These are phyloP conservation scores for Premnoplex brunnescens DNA, from an alignment of 2,797 vertebrate species.

Conservation along the genomic window DNA sequence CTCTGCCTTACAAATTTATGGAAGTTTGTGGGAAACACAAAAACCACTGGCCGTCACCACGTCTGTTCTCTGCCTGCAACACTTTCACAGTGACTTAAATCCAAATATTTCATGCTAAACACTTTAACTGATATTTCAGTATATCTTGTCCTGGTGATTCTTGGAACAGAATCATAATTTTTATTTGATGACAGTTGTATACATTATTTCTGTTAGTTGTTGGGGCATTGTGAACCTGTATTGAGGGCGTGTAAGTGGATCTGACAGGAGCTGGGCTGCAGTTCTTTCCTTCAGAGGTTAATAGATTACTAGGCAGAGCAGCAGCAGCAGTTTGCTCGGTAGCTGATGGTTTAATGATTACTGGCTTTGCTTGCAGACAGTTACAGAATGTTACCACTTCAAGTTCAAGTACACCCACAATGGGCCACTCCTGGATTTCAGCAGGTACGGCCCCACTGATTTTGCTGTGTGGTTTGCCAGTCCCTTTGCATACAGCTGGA, in stretches of 20 bases:
- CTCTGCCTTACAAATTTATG: not conserved
- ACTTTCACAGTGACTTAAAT: fast-evolving
- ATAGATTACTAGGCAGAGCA: not conserved
- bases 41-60: not conserved
- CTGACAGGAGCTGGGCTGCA: not conserved
- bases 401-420: conserved; percentile 87
- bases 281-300: not conserved
- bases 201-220: not conserved
- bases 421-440: conserved; percentile 86
- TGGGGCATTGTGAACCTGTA: not conserved
- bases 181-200: not conserved
- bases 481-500: not conserved
- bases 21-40: not conserved
- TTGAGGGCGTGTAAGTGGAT: fast-evolving
- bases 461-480: not conserved
- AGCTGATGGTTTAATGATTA: not conserved
- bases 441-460: conserved; percentile 78
- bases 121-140: not conserved
- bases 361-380: conserved; percentile 79
- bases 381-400: conserved; percentile 97
- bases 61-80: fast-evolving
- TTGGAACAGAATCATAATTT: not conserved
- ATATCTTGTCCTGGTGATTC: not conserved
- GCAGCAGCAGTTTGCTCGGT: not conserved
- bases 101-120: not conserved